phyloP scores from a whole-genome alignment of 92 coral and sea anemone species.

The Galaxea fascicularis region DNA sequence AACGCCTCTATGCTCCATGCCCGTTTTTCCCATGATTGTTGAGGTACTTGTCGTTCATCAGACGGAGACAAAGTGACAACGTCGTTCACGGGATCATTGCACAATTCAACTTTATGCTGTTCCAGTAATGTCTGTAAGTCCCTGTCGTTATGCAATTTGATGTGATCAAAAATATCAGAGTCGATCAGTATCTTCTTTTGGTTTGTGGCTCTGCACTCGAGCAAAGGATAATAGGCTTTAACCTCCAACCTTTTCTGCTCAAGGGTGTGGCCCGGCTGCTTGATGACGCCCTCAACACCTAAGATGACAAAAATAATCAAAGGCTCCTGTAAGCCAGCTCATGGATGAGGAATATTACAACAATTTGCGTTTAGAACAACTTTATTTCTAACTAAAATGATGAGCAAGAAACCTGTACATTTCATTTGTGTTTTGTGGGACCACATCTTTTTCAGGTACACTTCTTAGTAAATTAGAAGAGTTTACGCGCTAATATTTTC shows the following conservation, averaged over 20 bases:
- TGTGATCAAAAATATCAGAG: slow-evolving; percentile 7
- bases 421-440: too few species aligned
- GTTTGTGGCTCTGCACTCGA: neutral
- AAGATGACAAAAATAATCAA: neutral
- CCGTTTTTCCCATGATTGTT: slow-evolving; percentile 7
- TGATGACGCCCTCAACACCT: slow-evolving; percentile 20
- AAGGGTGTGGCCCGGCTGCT: neutral
- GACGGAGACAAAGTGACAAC: neutral
- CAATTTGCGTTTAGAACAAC: too few species aligned
- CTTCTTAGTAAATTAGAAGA: too few species aligned
- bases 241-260: neutral
- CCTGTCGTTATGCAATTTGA: neutral
- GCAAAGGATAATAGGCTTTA: neutral
- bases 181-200: neutral
- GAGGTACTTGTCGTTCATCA: neutral
- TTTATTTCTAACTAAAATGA: too few species aligned
- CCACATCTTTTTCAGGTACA: too few species aligned
- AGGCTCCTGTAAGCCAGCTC: too few species aligned
- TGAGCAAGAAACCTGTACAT: too few species aligned
- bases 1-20: neutral
- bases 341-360: too few species aligned
- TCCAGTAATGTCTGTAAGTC: neutral
- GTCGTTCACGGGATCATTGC: neutral
- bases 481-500: too few species aligned
- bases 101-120: neutral